Conservation (phyloP, 2,797 vertebrate genomes). For the Lophotriccus pileatus region DNA sequence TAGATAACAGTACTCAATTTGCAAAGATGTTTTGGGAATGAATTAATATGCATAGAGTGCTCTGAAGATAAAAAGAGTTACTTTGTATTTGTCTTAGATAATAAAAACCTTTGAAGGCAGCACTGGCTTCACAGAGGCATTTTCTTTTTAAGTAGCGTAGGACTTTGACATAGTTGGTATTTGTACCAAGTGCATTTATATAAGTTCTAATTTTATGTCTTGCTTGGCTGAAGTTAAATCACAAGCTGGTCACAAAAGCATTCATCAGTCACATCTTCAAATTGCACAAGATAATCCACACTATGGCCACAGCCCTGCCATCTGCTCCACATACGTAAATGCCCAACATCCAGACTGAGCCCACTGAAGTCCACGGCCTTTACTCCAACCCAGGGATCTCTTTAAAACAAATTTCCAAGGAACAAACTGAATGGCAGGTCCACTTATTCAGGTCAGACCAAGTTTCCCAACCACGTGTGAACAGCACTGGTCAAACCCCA, state of each 20-base stretch:
- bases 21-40: neutral
- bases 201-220: neutral
- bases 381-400: neutral
- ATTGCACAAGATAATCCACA: neutral
- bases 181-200: neutral
- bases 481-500: neutral
- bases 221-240: neutral
- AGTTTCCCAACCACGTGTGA: neutral
- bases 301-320: neutral
- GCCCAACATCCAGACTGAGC: neutral
- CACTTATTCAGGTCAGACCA: neutral
- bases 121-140: neutral
- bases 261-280: neutral
- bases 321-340: neutral
- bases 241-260: neutral
- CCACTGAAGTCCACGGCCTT: neutral
- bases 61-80: slow-evolving; percentile 20
- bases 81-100: slow-evolving; percentile 24
- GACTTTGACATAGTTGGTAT: neutral
- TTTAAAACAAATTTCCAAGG: neutral
- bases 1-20: neutral
- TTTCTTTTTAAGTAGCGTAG: neutral
- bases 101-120: slow-evolving; percentile 5
- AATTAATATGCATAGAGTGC: neutral
- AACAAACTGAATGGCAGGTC: neutral